Conservation (phyloP, 1,140 invertebrate genomes). For the Phocides pigmalion region DNA sequence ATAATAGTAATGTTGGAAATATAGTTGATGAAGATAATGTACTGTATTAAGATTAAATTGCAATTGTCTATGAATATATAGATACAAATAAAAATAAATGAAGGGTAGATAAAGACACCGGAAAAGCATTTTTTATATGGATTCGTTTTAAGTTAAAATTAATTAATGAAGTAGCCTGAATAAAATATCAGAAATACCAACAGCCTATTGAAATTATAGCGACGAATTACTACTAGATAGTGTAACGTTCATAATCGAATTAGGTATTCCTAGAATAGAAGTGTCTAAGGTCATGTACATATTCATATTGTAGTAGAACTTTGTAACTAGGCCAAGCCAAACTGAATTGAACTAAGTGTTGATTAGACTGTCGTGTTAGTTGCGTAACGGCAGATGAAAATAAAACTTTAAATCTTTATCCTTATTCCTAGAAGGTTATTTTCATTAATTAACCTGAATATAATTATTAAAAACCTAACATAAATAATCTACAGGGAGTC, state of each 20-base stretch:
- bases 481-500: no score
- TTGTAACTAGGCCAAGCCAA: constrained; percentile 61
- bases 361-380: constrained; percentile 10
- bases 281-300: constrained; percentile 50
- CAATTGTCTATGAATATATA: no score
- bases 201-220: constrained; percentile 7
- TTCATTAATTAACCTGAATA: no score
- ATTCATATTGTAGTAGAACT: constrained; percentile 48
- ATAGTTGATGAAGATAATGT: no score
- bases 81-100: no score
- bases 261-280: constrained; percentile 38
- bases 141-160: neutral
- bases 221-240: constrained; percentile 17
- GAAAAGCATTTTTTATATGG: no score
- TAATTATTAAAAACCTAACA: no score
- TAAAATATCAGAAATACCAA: constrained; percentile 10
- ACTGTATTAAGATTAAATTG: no score
- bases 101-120: no score
- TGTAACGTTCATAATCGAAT: constrained; percentile 28
- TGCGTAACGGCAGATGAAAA: constrained; percentile 21
- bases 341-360: constrained; percentile 53
- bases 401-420: neutral
- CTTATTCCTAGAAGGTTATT: neutral
- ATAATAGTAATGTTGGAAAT: no score
- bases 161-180: constrained; percentile 1